Conservation (phyloP, 2,888 invertebrate species). For the Metalampra italica region DNA sequence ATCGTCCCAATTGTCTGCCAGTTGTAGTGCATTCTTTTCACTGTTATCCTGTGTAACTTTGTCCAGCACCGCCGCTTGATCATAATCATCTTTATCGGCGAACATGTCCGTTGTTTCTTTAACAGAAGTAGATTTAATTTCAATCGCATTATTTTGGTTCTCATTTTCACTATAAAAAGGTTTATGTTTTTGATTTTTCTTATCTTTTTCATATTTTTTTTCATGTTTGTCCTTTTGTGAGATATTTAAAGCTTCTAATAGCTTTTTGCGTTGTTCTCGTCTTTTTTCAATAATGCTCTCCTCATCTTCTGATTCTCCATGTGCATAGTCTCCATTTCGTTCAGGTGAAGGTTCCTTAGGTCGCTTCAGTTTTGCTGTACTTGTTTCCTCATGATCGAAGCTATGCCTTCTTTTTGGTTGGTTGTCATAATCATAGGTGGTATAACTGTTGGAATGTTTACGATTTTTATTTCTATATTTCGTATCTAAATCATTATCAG, state of each 20-base stretch:
- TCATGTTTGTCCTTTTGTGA: conserved; percentile 16
- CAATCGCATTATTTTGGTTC: conserved; percentile 22
- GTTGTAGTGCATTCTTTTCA: conserved; percentile 86
- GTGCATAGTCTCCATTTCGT: conserved; percentile 79
- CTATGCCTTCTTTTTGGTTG: conserved; percentile 18
- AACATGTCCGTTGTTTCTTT: conserved; percentile 89
- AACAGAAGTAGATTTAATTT: conserved; percentile 49
- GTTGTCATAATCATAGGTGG: conserved; percentile 6
- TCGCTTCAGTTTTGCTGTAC: conserved; percentile 17
- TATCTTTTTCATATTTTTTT: conserved; percentile 18
- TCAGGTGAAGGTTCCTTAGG: conserved; percentile 53
- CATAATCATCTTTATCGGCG: conserved; percentile 93
- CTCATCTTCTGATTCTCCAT: conserved; percentile 88
- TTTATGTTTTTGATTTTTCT: conserved; percentile 12
- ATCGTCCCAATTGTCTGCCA: conserved; percentile 99
- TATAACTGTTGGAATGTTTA: conserved; percentile 24
- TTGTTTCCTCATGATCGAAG: conserved; percentile 7
- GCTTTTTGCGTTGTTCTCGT: conserved; percentile 90
- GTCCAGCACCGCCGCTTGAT: conserved; percentile 74
- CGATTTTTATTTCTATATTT: conserved; percentile 27
- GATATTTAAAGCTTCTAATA: conserved; percentile 79
- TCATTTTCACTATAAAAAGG: neutral
- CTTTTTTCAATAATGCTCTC: conserved; percentile 94
- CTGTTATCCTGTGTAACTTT: conserved; percentile 37
- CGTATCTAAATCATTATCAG: conserved; percentile 25